Conservation (phyloP, 2,797 vertebrate species). For the Denticeps clupeoides region DNA sequence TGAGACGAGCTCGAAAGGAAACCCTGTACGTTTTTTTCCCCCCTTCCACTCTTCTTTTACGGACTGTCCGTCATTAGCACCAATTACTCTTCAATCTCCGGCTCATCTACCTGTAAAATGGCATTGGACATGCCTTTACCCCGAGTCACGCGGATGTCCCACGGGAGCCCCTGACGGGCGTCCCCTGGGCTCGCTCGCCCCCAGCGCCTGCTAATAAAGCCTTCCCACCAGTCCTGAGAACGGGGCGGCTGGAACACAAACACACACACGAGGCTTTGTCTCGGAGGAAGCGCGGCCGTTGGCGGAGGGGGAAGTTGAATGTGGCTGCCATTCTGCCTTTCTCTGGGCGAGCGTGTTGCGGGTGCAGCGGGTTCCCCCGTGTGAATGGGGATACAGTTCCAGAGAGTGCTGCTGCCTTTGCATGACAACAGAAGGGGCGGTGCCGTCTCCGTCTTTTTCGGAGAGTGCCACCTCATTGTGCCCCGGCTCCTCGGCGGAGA, state of each 20-base stretch:
- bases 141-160: constrained; percentile 35
- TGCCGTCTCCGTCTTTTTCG: constrained; percentile 49
- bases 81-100: constrained; percentile 65
- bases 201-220: background rate
- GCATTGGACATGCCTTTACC: constrained; percentile 65
- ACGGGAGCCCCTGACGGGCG: too few species aligned
- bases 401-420: constrained; percentile 55
- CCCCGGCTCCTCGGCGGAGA: constrained; percentile 28
- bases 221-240: background rate
- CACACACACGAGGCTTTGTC: constrained; percentile 39
- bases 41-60: background rate
- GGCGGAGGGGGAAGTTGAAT: constrained; percentile 20
- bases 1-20: constrained; percentile 15
- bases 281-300: constrained; percentile 38
- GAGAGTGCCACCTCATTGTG: constrained; percentile 51
- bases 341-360: constrained; percentile 26
- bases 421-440: constrained; percentile 56
- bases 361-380: constrained; percentile 10
- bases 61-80: constrained; percentile 66
- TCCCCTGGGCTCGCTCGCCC: background rate
- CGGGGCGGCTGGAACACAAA: constrained; percentile 6
- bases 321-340: constrained; percentile 24
- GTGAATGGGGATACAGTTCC: constrained; percentile 59
- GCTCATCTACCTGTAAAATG: constrained; percentile 72
- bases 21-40: constrained; percentile 5